phyloP scores from a whole-genome alignment of 2,888 invertebrate species.

The Camptogramma bilineatum region DNA sequence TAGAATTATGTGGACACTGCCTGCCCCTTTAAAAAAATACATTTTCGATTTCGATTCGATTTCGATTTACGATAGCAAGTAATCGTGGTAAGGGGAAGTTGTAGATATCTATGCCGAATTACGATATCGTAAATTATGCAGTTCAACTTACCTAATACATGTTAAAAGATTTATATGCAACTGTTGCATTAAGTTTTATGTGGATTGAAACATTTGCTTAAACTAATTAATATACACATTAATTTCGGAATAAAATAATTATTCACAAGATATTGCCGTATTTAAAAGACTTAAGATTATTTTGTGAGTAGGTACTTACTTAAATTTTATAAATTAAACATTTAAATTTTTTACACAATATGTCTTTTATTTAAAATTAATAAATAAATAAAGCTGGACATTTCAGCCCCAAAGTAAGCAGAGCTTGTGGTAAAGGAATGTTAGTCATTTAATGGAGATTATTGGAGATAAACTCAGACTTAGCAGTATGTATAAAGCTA shows the following conservation, averaged over 20 bases:
- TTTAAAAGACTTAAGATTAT: neutral
- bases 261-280: conserved; percentile 7
- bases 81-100: neutral
- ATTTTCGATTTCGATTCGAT: too few species aligned
- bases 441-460: too few species aligned
- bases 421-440: too few species aligned
- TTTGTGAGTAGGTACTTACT: neutral
- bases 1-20: too few species aligned
- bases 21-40: too few species aligned
- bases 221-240: conserved; percentile 15
- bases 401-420: too few species aligned
- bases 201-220: conserved; percentile 24
- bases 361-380: too few species aligned
- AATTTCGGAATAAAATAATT: conserved; percentile 10
- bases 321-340: neutral
- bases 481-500: too few species aligned
- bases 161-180: conserved; percentile 28
- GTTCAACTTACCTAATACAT: conserved; percentile 32
- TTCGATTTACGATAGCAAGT: neutral
- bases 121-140: conserved; percentile 46
- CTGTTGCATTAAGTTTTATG: conserved; percentile 26
- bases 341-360: too few species aligned
- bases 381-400: too few species aligned
- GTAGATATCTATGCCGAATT: conserved; percentile 37
- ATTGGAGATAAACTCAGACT: too few species aligned